phyloP scores from a whole-genome alignment of 2,797 vertebrate species.

The Urosaurus nigricauda region DNA sequence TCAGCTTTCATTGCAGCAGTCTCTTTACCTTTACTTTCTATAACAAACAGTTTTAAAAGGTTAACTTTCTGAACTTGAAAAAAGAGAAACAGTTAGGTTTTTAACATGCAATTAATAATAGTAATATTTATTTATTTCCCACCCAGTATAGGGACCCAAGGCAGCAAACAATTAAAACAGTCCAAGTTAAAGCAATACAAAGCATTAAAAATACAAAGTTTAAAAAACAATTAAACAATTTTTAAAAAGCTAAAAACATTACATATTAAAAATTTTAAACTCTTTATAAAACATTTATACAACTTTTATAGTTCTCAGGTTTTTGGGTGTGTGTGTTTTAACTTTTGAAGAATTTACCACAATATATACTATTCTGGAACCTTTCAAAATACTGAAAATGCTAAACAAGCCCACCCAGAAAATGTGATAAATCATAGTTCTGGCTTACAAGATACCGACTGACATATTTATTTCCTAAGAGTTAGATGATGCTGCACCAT shows the following conservation, averaged over 20 bases:
- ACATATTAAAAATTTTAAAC: too few relatives aligned
- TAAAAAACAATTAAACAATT: too few relatives aligned
- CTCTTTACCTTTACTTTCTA: constrained; percentile 94
- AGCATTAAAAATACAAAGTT: too few relatives aligned
- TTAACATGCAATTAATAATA: neutral
- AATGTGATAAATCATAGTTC: neutral
- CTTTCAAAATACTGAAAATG: neutral
- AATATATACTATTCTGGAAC: neutral
- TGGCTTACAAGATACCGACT: neutral
- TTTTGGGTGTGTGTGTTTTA: too few relatives aligned
- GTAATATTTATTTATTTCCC: neutral
- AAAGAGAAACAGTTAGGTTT: neutral
- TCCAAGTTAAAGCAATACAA: too few relatives aligned
- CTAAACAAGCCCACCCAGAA: neutral
- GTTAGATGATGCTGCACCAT: neutral
- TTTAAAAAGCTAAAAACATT: too few relatives aligned
- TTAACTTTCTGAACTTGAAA: constrained; percentile 6
- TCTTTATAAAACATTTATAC: too few relatives aligned
- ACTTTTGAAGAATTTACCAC: too few relatives aligned
- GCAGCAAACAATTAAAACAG: too few relatives aligned
- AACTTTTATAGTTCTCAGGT: too few relatives aligned
- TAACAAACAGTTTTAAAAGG: constrained; percentile 36
- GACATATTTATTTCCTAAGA: neutral
- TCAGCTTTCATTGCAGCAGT: constrained; percentile 97
- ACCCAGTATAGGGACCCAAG: too few relatives aligned